A percentile compares a stretch with the other conserved stretches of the same genome.
These are phyloP conservation scores for Coendou prehensilis DNA, from an alignment of 2,797 vertebrate species.

Conservation along the genomic window DNA sequence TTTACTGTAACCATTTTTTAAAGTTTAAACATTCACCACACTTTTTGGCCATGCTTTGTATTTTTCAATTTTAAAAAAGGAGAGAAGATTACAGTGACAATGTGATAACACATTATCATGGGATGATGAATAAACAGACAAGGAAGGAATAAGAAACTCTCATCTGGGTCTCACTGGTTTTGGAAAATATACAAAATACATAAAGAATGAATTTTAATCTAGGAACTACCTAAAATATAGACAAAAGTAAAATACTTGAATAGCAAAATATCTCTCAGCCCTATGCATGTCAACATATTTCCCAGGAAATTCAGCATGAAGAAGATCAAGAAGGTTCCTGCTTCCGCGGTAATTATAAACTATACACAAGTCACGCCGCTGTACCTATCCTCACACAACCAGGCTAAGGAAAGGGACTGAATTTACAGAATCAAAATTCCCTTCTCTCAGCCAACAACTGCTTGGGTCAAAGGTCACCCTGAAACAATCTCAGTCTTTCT, in stretches of 20 bases:
- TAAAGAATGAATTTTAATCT: background rate
- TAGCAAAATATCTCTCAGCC: background rate
- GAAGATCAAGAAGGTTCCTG: background rate
- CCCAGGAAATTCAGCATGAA: background rate
- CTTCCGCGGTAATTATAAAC: too few relatives aligned
- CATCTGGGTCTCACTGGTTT: background rate
- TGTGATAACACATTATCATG: background rate
- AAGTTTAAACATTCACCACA: background rate
- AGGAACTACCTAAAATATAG: background rate
- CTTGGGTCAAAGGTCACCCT: background rate
- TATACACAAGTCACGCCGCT: fast-evolving
- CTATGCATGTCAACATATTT: background rate
- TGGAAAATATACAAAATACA: background rate
- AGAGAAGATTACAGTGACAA: background rate
- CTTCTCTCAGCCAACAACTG: background rate
- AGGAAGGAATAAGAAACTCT: background rate
- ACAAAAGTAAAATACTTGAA: background rate
- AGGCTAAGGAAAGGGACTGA: background rate
- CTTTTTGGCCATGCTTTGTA: background rate
- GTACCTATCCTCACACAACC: background rate
- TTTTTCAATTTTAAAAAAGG: background rate
- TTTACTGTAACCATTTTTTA: background rate
- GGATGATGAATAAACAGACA: background rate
- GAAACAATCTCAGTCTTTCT: background rate
- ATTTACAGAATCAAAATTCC: fast-evolving